Evolutionary conservation across 2,888 invertebrate species (phyloP).

Genomic region (Noctuana brunneofusca): DNA sequence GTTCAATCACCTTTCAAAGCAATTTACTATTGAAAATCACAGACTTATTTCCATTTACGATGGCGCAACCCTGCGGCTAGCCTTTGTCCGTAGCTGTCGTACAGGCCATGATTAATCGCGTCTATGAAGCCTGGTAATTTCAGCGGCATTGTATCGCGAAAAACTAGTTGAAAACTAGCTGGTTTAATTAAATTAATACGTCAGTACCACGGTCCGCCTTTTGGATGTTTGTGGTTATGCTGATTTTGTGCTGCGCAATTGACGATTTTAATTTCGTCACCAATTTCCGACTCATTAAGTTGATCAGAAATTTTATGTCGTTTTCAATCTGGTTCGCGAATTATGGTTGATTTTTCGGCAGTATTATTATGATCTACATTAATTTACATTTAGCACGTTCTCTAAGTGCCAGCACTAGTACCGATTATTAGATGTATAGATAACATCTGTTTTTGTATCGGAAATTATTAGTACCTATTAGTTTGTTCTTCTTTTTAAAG

Average conservation of each 20-base stretch:
- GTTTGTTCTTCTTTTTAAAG: no score
- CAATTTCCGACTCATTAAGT: not conserved
- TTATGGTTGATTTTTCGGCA: no score
- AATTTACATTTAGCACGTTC: no score
- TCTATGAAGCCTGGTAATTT: constrained; percentile 71
- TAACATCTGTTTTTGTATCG: no score
- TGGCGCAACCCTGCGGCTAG: constrained; percentile 46
- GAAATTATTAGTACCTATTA: no score
- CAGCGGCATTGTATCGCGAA: constrained; percentile 58
- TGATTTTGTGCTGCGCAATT: constrained; percentile 28
- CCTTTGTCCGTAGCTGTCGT: constrained; percentile 64
- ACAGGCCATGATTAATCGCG: constrained; percentile 74
- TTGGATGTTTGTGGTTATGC: constrained; percentile 40
- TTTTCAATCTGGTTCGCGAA: not conserved
- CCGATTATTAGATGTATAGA: no score
- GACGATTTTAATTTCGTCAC: constrained; percentile 28
- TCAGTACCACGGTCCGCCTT: constrained; percentile 46
- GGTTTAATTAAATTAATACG: constrained; percentile 48
- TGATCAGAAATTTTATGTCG: not conserved
- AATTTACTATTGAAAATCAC: constrained; percentile 1
- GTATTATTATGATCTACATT: no score
- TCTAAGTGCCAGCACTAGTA: no score
- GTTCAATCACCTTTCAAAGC: not conserved
- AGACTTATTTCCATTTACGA: constrained; percentile 21
- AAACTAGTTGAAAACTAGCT: constrained; percentile 56